A percentile compares a stretch with the other conserved stretches of the same genome.
Evolutionary conservation across 2,797 vertebrate species (phyloP).

Genomic region (Astyanax mexicanus): DNA sequence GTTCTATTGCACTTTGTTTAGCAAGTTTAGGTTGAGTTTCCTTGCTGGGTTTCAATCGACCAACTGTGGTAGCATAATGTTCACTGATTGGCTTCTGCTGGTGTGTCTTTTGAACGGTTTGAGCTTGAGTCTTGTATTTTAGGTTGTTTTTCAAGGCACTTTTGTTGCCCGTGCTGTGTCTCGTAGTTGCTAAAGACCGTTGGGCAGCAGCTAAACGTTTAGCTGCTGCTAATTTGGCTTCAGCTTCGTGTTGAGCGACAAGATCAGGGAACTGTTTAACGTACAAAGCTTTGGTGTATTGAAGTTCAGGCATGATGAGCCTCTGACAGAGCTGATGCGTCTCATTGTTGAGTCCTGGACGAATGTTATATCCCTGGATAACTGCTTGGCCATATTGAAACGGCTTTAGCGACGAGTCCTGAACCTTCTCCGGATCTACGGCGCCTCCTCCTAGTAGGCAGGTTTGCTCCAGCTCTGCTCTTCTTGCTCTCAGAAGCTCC

Average conservation of each 20-base stretch:
- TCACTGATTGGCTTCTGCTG: background rate
- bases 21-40: background rate
- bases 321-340: constrained; percentile 73
- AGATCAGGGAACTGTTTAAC: constrained; percentile 77
- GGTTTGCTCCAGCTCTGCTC: constrained; percentile 69
- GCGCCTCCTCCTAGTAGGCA: constrained; percentile 78
- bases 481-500: constrained; percentile 67
- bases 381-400: constrained; percentile 82
- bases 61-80: background rate
- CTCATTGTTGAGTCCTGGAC: constrained; percentile 62
- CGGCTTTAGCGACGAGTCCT: constrained; percentile 75
- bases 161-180: background rate
- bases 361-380: constrained; percentile 88
- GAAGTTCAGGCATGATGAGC: constrained; percentile 84
- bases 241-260: background rate
- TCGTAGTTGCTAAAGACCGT: background rate
- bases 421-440: constrained; percentile 68
- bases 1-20: background rate
- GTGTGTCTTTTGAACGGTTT: background rate
- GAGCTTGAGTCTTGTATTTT: background rate
- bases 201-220: too few relatives aligned
- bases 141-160: background rate
- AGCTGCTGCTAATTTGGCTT: too few relatives aligned
- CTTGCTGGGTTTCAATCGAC: too few relatives aligned
- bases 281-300: constrained; percentile 80